These are phyloP conservation scores for Tolypeutes matacus DNA, from an alignment of 2,797 vertebrate species.

Conservation along the genomic window DNA sequence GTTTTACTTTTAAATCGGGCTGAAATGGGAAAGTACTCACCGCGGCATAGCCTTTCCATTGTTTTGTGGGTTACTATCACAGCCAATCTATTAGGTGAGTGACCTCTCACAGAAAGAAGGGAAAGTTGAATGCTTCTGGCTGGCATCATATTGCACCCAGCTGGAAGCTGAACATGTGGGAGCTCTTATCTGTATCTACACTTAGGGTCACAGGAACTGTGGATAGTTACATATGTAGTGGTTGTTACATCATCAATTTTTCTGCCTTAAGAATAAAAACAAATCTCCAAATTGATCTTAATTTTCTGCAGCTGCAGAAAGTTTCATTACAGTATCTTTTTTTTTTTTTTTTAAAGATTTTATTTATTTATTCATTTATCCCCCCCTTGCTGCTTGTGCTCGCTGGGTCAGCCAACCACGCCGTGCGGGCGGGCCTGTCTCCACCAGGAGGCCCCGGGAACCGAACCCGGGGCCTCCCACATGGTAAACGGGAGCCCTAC, in stretches of 20 bases:
- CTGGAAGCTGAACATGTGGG: background rate
- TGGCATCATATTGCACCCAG: background rate
- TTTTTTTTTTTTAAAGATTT: too few species aligned
- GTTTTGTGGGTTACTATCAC: conserved; percentile 31
- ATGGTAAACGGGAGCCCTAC: too few species aligned
- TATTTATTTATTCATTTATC: too few species aligned
- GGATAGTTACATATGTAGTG: background rate
- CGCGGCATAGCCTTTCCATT: conserved; percentile 24
- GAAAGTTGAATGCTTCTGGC: background rate
- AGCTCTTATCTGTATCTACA: conserved; percentile 25
- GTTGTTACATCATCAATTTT: conserved; percentile 46
- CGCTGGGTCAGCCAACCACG: too few species aligned
- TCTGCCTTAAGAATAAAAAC: conserved; percentile 64
- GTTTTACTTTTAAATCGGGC: conserved; percentile 7
- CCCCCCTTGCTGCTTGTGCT: too few species aligned
- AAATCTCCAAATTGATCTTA: conserved; percentile 62
- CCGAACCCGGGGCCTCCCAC: too few species aligned
- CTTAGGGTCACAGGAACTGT: background rate
- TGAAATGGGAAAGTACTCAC: conserved; percentile 29
- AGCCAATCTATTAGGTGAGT: conserved; percentile 47
- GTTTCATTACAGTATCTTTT: conserved; percentile 50
- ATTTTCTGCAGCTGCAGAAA: conserved; percentile 53
- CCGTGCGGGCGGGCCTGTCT: too few species aligned
- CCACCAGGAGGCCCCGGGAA: too few species aligned
- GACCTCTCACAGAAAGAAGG: conserved; percentile 28